Percentiles rank a stretch among this genome's conserved stretches.
phyloP scores from a whole-genome alignment of 2,113 vertebrate species.

The Megatriorchis doriae region DNA sequence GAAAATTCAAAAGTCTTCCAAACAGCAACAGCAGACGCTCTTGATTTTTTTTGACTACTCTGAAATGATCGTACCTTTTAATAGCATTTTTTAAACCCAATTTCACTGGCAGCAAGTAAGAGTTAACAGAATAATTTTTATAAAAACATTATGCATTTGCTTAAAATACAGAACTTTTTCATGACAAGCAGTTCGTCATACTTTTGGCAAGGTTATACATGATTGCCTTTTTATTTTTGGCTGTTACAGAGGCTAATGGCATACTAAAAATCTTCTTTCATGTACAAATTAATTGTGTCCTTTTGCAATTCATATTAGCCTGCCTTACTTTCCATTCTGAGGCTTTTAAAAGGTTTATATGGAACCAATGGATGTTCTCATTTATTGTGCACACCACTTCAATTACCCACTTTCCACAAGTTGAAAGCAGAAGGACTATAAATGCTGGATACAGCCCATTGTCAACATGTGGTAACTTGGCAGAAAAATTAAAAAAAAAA shows the following conservation, averaged over 20 bases:
- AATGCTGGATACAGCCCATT: background rate
- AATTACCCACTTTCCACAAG: conserved; percentile 30
- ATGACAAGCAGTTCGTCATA: conserved; percentile 44
- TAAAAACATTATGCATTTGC: conserved; percentile 6
- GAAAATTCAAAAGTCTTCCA: background rate
- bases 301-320: conserved; percentile 66
- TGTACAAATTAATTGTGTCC: conserved; percentile 75
- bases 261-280: conserved; percentile 68
- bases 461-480: background rate
- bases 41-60: background rate
- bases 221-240: conserved; percentile 60
- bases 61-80: background rate
- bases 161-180: conserved; percentile 27
- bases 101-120: background rate
- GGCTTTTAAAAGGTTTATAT: conserved; percentile 56
- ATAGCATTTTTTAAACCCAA: background rate
- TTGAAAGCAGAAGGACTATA: conserved; percentile 1
- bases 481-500: background rate
- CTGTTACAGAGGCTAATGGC: conserved; percentile 71
- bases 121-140: conserved; percentile 38
- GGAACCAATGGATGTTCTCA: conserved; percentile 37
- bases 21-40: background rate
- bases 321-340: conserved; percentile 8
- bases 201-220: conserved; percentile 61
- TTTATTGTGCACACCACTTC: conserved; percentile 48